A percentile compares a stretch with the other conserved stretches of the same genome.
These are phyloP conservation scores for Macrochelys suwanniensis DNA, from an alignment of 2,797 vertebrate genomes.

Conservation along the genomic window DNA sequence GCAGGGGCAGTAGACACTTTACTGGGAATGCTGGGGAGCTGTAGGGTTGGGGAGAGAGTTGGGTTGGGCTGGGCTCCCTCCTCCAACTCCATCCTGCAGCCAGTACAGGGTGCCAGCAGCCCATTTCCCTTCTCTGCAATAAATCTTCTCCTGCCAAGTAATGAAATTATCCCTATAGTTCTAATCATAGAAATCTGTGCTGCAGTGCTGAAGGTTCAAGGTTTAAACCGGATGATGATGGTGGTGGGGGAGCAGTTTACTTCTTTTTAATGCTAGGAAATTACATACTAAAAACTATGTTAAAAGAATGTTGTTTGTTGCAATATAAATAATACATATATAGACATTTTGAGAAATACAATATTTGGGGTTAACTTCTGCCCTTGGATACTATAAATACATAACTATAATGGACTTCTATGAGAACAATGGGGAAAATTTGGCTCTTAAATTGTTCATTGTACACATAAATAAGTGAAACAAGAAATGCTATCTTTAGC, in stretches of 20 bases:
- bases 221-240: neutral
- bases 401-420: constrained; percentile 30
- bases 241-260: neutral
- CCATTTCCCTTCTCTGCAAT: neutral
- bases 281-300: neutral
- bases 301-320: neutral
- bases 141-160: neutral
- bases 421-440: neutral
- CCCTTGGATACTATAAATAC: neutral
- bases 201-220: neutral
- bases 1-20: neutral
- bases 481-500: neutral
- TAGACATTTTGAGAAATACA: constrained; percentile 36
- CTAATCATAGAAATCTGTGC: neutral
- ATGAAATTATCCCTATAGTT: neutral
- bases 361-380: constrained; percentile 38
- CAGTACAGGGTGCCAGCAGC: neutral
- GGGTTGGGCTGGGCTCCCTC: neutral
- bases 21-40: neutral
- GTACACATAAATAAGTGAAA: constrained; percentile 21
- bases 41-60: neutral
- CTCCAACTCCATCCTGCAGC: neutral
- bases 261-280: neutral
- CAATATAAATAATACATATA: constrained; percentile 60
- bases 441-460: constrained; percentile 24